These are phyloP conservation scores for Bibio marci DNA, from an alignment of 2,888 invertebrate genomes.

Conservation along the genomic window DNA sequence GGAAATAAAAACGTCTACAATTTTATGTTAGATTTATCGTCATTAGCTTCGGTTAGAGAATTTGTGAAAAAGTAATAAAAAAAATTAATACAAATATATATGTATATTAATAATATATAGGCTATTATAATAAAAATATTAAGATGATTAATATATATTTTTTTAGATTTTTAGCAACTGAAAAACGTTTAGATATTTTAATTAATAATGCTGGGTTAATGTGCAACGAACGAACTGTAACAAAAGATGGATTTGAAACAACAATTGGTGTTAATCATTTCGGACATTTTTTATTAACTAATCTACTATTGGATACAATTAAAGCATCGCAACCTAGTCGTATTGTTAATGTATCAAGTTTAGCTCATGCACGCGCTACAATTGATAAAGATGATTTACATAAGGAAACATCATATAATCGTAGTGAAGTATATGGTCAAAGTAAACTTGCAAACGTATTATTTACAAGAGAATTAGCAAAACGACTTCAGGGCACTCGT, in stretches of 20 bases:
- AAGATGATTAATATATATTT: too few species aligned
- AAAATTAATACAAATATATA: too few species aligned
- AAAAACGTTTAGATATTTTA: conserved; percentile 40
- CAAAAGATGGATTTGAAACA: conserved; percentile 46
- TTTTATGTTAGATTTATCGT: conserved; percentile 33
- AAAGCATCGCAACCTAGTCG: conserved; percentile 37
- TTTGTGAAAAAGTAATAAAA: conserved; percentile 39
- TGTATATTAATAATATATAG: too few species aligned
- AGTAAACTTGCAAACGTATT: conserved; percentile 67
- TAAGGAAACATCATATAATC: conserved; percentile 40
- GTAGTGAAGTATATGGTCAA: conserved; percentile 42
- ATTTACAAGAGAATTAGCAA: conserved; percentile 50
- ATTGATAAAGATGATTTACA: conserved; percentile 45
- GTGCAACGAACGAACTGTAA: conserved; percentile 40
- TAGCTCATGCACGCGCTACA: conserved; percentile 32
- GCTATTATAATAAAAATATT: too few species aligned
- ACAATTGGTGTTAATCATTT: conserved; percentile 51
- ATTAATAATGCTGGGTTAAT: conserved; percentile 59
- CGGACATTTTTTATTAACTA: conserved; percentile 42
- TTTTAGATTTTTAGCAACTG: conserved; percentile 27
- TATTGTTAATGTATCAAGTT: conserved; percentile 43
- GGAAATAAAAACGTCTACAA: conserved; percentile 56
- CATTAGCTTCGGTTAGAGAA: conserved; percentile 35
- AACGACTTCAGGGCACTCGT: conserved; percentile 40
- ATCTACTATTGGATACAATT: conserved; percentile 39